These are phyloP conservation scores for Portevinia maculata DNA, from an alignment of 2,888 invertebrate genomes.

Conservation along the genomic window DNA sequence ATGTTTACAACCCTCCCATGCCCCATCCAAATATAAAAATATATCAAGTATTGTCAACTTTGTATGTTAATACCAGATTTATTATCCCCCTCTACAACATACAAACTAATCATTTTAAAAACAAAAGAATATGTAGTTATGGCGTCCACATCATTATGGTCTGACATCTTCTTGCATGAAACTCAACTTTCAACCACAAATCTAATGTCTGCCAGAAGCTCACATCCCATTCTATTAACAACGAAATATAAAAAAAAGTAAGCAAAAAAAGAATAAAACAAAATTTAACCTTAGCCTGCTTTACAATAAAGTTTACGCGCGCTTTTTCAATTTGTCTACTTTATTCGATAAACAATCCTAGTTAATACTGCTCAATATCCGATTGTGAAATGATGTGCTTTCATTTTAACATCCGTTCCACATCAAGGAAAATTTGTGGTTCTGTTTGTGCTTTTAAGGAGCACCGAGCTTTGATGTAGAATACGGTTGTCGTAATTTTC, in stretches of 20 bases:
- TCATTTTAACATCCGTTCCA: slow-evolving; percentile 1
- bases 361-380: slow-evolving; percentile 15
- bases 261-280: slow-evolving; percentile 3
- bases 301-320: slow-evolving; percentile 5
- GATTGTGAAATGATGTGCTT: slow-evolving; percentile 21
- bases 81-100: slow-evolving; percentile 1
- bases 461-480: slow-evolving; percentile 14
- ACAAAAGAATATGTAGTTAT: slow-evolving; percentile 32
- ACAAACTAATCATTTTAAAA: slow-evolving; percentile 54
- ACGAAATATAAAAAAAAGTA: slow-evolving; percentile 19
- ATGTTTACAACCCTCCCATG: neutral
- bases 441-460: slow-evolving; percentile 1
- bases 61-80: slow-evolving; percentile 45
- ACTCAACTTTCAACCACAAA: slow-evolving; percentile 20
- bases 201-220: slow-evolving; percentile 21
- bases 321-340: slow-evolving; percentile 3
- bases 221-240: slow-evolving; percentile 25
- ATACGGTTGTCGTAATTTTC: slow-evolving; percentile 18
- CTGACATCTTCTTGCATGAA: neutral
- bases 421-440: neutral
- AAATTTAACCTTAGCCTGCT: slow-evolving; percentile 41
- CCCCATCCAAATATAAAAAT: neutral
- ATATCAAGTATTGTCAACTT: slow-evolving; percentile 24
- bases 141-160: too few relatives aligned
- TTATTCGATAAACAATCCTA: neutral